A percentile compares a stretch with the other conserved stretches of the same genome.
These are phyloP conservation scores for Synanceia verrucosa DNA, from an alignment of 2,797 vertebrate genomes.

Conservation along the genomic window DNA sequence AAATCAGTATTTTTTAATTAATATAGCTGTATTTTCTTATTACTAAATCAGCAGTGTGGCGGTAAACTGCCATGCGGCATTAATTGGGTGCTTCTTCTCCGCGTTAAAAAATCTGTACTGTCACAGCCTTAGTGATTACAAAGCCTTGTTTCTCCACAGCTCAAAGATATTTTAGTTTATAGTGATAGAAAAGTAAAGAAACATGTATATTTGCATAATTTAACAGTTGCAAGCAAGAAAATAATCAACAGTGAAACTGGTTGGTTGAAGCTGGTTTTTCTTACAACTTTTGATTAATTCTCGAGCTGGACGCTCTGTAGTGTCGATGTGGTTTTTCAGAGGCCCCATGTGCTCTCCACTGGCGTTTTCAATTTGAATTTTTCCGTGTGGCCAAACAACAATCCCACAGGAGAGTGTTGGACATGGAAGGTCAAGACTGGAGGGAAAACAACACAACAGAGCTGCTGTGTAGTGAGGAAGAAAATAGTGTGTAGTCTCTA, in stretches of 20 bases:
- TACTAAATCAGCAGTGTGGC: too few species aligned
- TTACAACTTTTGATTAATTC: constrained; percentile 54
- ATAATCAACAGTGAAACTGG: constrained; percentile 25
- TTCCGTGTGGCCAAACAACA: constrained; percentile 66
- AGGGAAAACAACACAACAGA: constrained; percentile 45
- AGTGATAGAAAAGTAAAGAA: too few species aligned
- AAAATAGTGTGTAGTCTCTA: not conserved
- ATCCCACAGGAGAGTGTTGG: constrained; percentile 58
- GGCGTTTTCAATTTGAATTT: constrained; percentile 65
- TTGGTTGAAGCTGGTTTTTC: constrained; percentile 29
- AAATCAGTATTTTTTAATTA: too few species aligned
- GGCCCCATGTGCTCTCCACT: constrained; percentile 53
- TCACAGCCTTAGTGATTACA: too few species aligned
- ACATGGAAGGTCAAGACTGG: constrained; percentile 52
- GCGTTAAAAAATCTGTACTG: too few species aligned
- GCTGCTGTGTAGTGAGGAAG: constrained; percentile 6
- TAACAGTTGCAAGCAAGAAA: too few species aligned
- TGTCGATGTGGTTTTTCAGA: constrained; percentile 47
- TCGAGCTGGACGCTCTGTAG: constrained; percentile 47
- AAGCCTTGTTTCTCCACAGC: too few species aligned
- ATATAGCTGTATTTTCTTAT: too few species aligned
- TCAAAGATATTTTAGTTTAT: too few species aligned
- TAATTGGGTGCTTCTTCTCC: too few species aligned
- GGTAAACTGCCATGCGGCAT: too few species aligned
- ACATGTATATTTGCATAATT: too few species aligned